phyloP scores from a whole-genome alignment of 2,797 vertebrate genomes.

The Petrocephalus schoutedeni region DNA sequence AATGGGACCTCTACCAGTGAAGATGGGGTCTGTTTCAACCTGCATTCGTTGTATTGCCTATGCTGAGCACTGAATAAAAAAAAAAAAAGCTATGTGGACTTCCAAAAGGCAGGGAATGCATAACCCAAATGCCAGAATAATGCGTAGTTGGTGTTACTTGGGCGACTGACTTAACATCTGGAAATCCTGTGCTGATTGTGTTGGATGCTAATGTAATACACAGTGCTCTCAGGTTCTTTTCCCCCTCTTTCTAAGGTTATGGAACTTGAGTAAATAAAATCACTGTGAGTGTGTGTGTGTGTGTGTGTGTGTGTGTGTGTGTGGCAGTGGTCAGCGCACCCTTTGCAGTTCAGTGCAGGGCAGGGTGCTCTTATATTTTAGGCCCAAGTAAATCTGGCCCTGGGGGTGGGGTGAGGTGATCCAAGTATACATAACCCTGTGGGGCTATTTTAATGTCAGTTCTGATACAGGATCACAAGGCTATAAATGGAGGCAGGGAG shows the following conservation, averaged over 20 bases:
- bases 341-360: neutral
- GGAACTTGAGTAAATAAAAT: neutral
- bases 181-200: neutral
- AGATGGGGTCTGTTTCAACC: neutral
- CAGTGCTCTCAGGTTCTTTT: neutral
- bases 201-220: neutral
- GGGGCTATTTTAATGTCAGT: constrained; percentile 6
- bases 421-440: constrained; percentile 5
- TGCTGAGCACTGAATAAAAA: neutral
- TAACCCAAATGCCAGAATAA: neutral
- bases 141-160: neutral
- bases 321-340: neutral
- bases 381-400: neutral
- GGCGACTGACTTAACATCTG: neutral
- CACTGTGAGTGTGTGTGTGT: neutral
- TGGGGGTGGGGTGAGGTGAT: neutral
- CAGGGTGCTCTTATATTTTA: constrained; percentile 10
- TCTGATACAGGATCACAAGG: constrained; percentile 1
- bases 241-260: neutral
- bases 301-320: neutral
- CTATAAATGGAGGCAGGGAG: constrained; percentile 6
- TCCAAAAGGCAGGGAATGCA: neutral
- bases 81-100: neutral
- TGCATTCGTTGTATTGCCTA: neutral
- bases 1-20: neutral